Conservation (phyloP, 2,113 vertebrate species). For the Hyperopisus bebe region DNA sequence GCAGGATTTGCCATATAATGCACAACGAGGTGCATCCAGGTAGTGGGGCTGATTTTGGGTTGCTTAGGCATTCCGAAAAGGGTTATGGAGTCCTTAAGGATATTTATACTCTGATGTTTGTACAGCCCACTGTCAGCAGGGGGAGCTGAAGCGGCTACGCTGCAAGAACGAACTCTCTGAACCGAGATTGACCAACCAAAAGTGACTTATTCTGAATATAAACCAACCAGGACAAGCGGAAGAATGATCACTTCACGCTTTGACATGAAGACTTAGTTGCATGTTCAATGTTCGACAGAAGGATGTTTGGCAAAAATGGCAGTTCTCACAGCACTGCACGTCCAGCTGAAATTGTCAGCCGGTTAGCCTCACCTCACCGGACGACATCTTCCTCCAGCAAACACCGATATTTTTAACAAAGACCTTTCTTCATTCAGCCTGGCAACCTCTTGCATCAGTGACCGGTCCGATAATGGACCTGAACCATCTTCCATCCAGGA, state of each 20-base stretch:
- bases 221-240: background rate
- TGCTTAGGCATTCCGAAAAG: background rate
- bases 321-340: background rate
- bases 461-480: background rate
- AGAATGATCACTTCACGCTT: background rate
- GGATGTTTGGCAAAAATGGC: background rate
- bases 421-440: background rate
- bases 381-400: background rate
- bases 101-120: background rate
- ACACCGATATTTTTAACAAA: background rate
- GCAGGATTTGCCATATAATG: background rate
- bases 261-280: background rate
- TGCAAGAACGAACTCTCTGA: background rate
- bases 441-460: background rate
- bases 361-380: background rate
- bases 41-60: background rate
- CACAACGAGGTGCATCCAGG: background rate
- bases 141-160: conserved; percentile 46
- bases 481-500: background rate
- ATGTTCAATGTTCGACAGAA: background rate
- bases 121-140: conserved; percentile 51
- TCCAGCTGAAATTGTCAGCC: background rate
- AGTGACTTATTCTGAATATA: background rate
- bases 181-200: background rate
- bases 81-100: background rate